Evolutionary conservation across 92 coral and sea anemone species (phyloP).

Genomic region (Heteractis magnifica): DNA sequence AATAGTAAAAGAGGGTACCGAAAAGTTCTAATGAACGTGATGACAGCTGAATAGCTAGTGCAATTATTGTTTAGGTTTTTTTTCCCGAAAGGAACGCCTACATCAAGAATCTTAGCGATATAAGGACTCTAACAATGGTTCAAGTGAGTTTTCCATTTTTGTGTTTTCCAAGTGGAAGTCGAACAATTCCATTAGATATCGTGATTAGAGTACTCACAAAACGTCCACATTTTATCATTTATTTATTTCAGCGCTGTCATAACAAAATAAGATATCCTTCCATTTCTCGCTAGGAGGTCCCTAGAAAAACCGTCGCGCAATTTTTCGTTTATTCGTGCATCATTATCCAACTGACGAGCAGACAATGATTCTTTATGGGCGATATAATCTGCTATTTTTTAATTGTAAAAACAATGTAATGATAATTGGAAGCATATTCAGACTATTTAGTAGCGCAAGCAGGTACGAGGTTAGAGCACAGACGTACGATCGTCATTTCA

Average conservation of each 20-base stretch:
- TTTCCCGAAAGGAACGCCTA: not conserved
- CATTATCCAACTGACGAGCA: not conserved
- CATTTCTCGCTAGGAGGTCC: not conserved
- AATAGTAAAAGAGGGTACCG: not conserved
- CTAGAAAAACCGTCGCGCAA: not conserved
- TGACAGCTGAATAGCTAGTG: not conserved
- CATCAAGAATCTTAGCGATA: not conserved
- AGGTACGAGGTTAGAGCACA: not conserved
- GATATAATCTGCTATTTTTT: not conserved
- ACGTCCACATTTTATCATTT: slow-evolving; percentile 9
- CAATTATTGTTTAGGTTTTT: not conserved
- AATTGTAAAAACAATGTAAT: not conserved
- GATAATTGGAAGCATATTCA: not conserved
- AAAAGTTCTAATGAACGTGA: not conserved
- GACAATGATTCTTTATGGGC: slow-evolving; percentile 1
- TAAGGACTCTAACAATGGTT: not conserved
- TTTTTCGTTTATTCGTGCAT: not conserved
- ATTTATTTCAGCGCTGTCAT: slow-evolving; percentile 1
- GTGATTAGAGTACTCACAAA: slow-evolving; percentile 2
- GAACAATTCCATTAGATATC: not conserved
- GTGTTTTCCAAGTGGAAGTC: not conserved
- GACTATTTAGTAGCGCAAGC: not conserved
- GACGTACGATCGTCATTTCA: not conserved
- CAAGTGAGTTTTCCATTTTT: not conserved
- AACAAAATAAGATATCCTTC: not conserved